Evolutionary conservation across 2,888 invertebrate genomes (phyloP).

Genomic region (Doris montereyensis): DNA sequence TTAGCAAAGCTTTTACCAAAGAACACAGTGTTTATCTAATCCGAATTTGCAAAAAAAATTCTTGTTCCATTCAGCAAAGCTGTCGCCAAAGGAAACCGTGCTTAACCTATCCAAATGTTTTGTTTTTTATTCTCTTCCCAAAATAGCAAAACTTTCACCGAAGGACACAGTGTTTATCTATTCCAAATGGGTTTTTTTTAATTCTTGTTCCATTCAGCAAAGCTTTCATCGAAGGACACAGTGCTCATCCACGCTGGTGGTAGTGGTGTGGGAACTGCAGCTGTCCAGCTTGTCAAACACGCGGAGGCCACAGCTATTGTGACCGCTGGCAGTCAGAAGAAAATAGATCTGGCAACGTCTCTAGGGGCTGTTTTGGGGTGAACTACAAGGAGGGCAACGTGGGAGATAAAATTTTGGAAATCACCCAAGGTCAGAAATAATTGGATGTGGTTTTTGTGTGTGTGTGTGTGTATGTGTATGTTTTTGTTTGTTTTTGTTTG

Average conservation of each 20-base stretch:
- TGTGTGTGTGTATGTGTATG: too few species aligned
- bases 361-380: constrained; percentile 69
- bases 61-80: too few species aligned
- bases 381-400: constrained; percentile 71
- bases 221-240: constrained; percentile 61
- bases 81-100: too few species aligned
- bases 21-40: too few species aligned
- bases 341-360: constrained; percentile 60
- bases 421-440: constrained; percentile 68
- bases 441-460: too few species aligned
- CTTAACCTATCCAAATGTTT: too few species aligned
- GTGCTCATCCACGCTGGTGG: constrained; percentile 73
- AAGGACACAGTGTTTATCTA: too few species aligned
- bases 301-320: constrained; percentile 63
- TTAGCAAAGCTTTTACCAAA: too few species aligned
- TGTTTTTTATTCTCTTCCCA: background rate
- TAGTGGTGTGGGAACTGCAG: constrained; percentile 74
- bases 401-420: constrained; percentile 59
- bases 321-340: constrained; percentile 70
- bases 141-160: constrained; percentile 67
- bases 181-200: too few species aligned
- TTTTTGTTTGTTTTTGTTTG: too few species aligned
- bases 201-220: constrained; percentile 52
- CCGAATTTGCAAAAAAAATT: too few species aligned
- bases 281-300: constrained; percentile 67